Conservation (phyloP, 2,113 vertebrate genomes). For the Pagrus major region DNA sequence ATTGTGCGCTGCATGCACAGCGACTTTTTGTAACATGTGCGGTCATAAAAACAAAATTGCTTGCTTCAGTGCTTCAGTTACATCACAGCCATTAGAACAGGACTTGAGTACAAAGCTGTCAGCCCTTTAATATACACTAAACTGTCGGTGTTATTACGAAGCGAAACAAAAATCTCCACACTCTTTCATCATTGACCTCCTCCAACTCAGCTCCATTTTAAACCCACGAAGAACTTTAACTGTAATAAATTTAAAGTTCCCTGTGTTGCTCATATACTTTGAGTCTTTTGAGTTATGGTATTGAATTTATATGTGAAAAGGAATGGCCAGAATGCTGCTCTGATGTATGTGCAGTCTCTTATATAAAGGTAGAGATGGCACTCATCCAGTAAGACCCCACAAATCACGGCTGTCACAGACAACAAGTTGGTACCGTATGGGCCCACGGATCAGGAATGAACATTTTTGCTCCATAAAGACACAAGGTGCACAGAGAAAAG, state of each 20-base stretch:
- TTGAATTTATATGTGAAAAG: constrained; percentile 20
- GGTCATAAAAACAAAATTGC: constrained; percentile 14
- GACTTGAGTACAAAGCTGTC: constrained; percentile 16
- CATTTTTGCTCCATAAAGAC: background rate
- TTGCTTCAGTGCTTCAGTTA: background rate
- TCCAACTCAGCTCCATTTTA: background rate
- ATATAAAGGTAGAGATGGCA: constrained; percentile 9
- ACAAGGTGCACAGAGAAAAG: background rate
- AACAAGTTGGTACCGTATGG: constrained; percentile 57
- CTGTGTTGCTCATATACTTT: background rate
- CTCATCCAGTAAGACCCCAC: constrained; percentile 32
- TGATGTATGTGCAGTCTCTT: constrained; percentile 5
- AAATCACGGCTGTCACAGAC: constrained; percentile 56
- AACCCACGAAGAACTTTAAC: background rate
- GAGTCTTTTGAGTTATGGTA: constrained; percentile 20
- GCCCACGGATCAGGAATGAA: constrained; percentile 23
- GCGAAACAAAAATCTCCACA: constrained; percentile 6
- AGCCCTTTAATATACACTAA: constrained; percentile 31
- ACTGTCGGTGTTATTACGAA: background rate
- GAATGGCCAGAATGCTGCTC: constrained; percentile 47
- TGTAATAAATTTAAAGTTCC: constrained; percentile 9
- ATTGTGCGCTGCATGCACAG: background rate
- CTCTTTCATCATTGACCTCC: constrained; percentile 29
- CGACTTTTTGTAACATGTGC: background rate
- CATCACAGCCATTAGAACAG: background rate